Evolutionary conservation across 2,888 invertebrate genomes (phyloP), one percentile per base, ranked within the genome.

Genomic region (Andrena bucephala): DNA sequence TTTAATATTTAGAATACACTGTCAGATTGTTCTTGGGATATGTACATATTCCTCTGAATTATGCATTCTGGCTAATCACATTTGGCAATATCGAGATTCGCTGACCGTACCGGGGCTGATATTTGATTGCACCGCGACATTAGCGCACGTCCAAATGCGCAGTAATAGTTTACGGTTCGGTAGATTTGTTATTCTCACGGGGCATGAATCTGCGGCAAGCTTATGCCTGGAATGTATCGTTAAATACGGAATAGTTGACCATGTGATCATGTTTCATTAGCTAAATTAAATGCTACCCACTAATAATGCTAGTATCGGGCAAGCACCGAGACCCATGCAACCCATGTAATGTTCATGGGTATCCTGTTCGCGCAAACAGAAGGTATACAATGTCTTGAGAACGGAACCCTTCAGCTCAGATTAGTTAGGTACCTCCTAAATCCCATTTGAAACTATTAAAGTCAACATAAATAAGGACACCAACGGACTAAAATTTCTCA

Each of bases 41-140:
- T 20, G 7, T 36, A 31, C 16, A 4, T 57, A 59, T 7, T 20
- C 29, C 16, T 59, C 27, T 31, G 10, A 63, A 31, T 73, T 36
- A 29, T n/a, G 20, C 16, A 54, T 48, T n/a, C 24, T 42, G 33
- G 42, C 67, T 69, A 81, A 69, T 66, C 48, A 33, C 3, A 13
- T 63, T 76, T n/a, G 48, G 10, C 13, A 27, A 50, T 69, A 63
- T 69, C 63, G 29, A 24, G 24, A 36, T 54, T n/a, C 48, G 33
- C n/a, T 33, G 13, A 42, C 13, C 29, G 4, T 16, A 36, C 5
- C n/a, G 66, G 3, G 24, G 6, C 20, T 66, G 72, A 33, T 73
- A 60, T 74, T 81, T 57, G 62, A 67, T 77, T 74, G 24, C 54
- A 59, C 10, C 8, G 2, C 3, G 24, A 20, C 4, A 52, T 69